These are phyloP conservation scores for Scaptomyza tumidula DNA, from an alignment of 2,888 invertebrate genomes.

Conservation along the genomic window DNA sequence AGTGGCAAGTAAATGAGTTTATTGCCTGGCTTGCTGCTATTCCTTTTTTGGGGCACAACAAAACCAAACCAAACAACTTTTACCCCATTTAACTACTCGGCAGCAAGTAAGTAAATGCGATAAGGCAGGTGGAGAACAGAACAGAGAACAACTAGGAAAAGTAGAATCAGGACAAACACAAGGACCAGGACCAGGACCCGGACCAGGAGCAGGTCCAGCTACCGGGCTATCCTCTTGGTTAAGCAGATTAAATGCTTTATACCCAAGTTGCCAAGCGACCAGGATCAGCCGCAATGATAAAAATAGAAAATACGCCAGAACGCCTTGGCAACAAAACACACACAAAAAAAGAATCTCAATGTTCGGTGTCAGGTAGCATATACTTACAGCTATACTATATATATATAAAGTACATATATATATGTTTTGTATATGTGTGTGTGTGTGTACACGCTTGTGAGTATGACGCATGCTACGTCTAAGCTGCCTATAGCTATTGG, in stretches of 20 bases:
- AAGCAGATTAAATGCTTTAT: conserved; percentile 73
- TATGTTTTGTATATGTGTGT: too few relatives aligned
- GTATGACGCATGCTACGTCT: conserved; percentile 30
- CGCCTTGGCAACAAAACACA: not conserved
- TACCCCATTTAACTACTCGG: conserved; percentile 3
- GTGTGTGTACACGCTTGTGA: not conserved
- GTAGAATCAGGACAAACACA: too few relatives aligned
- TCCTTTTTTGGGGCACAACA: conserved; percentile 19
- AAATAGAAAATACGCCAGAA: conserved; percentile 53
- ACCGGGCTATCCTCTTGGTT: conserved; percentile 27
- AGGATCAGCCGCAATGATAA: conserved; percentile 68
- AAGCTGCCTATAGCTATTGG: conserved; percentile 41
- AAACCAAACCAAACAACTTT: conserved; percentile 2
- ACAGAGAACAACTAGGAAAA: not conserved
- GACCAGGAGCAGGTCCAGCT: not conserved
- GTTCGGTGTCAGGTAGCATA: conserved; percentile 8
- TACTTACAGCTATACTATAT: not conserved
- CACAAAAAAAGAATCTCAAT: conserved; percentile 2
- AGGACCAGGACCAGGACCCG: not conserved
- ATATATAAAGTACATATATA: not conserved
- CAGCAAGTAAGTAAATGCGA: conserved; percentile 28
- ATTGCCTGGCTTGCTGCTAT: conserved; percentile 4
- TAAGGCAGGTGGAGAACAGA: conserved; percentile 15
- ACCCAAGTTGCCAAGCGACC: conserved; percentile 62
- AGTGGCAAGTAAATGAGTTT: conserved; percentile 5